Evolutionary conservation across 2,113 vertebrate species (phyloP), one percentile per base, ranked within the genome.

Genomic region (Zosterops japonicus): DNA sequence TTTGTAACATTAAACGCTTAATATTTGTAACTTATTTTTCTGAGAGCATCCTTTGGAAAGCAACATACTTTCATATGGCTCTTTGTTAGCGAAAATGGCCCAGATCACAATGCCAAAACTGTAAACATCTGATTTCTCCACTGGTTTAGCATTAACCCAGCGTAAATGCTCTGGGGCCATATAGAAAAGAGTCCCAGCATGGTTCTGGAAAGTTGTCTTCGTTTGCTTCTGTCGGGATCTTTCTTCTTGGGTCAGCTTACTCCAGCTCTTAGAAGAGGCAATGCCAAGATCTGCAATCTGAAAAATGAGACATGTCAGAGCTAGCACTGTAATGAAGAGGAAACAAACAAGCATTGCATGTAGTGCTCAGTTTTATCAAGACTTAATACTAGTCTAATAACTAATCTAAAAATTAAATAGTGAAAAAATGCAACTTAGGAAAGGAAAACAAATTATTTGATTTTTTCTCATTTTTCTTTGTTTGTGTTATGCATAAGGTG

Each of bases 251-350:
- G 99, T 99, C 94, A 99, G 97, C 61, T 97, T 98, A 91, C 98
- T 99, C 99, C 99, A 99, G 5, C 84, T 98, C 96, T 98, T 98
- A 91, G 98, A 99, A 50, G 98, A 98, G 64, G 99, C 98, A 50
- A 99, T 97, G 7, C 99, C 99, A 0, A 99, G 98, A 91, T 99
- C 99, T 52, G 99, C 99, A 86, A 99, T 99, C 99, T 99, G 89
- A 71, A 80, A 92, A 87, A 93, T 19, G 50, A 52, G 63, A 27
- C 13, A 25, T 4, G 19, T 55, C 76, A 88, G 59, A 94, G 42
- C 18, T 79, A 47, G 28, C 9, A 6, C 57, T 83, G 39, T 20
- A 57, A 64, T 23, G 52, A 80, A 64, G 24, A 89, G 17, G 47
- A 86, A n/a, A 52, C 25, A 77, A 86, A 42, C 18, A 87, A 75